Percentiles rank a stretch among this genome's conserved stretches.
phyloP scores from a whole-genome alignment of 2,113 vertebrate genomes.

The Mobula birostris region DNA sequence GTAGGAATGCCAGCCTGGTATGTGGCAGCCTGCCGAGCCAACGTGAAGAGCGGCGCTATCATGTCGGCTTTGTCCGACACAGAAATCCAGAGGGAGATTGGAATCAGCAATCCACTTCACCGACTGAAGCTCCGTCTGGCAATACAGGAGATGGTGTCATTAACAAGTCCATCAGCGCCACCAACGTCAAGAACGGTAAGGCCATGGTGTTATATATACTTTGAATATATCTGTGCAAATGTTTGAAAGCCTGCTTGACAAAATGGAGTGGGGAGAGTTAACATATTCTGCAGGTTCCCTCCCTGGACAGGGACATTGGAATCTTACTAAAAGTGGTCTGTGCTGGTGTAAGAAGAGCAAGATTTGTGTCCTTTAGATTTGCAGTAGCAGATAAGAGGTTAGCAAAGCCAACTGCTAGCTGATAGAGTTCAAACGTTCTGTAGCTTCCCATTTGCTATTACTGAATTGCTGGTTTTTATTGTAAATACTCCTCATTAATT shows the following conservation, averaged over 20 bases:
- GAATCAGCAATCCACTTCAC: slow-evolving; percentile 93
- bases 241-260: background rate
- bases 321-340: background rate
- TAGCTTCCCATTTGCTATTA: background rate
- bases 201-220: background rate
- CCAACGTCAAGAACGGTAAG: slow-evolving; percentile 80
- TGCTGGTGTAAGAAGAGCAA: background rate
- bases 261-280: background rate
- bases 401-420: background rate
- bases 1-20: slow-evolving; percentile 98
- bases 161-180: slow-evolving; percentile 87
- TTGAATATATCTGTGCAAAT: background rate
- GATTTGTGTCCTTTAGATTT: background rate
- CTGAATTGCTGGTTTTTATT: background rate
- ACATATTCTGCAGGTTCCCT: background rate
- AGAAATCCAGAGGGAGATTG: slow-evolving; percentile 93
- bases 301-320: too few species aligned
- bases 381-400: background rate
- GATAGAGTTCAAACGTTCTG: background rate
- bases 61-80: slow-evolving; percentile 95
- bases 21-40: slow-evolving; percentile 89
- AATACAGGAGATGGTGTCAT: slow-evolving; percentile 96
- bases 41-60: slow-evolving; percentile 94
- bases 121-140: slow-evolving; percentile 88
- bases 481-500: background rate